A percentile compares a stretch with the other conserved stretches of the same genome.
phyloP scores from a whole-genome alignment of 2,113 vertebrate species.

The Gallinago jamesoni region DNA sequence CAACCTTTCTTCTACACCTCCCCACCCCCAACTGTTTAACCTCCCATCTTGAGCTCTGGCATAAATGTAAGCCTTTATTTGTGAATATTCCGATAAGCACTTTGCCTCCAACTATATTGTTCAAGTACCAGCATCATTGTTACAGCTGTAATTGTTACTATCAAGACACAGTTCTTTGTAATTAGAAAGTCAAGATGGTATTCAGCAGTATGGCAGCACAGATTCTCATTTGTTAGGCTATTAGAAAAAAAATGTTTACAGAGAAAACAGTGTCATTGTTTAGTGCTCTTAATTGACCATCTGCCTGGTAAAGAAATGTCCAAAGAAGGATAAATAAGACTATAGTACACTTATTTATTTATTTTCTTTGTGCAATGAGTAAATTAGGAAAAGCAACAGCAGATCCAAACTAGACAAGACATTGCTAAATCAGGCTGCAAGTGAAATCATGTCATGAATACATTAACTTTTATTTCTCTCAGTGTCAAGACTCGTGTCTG shows the following conservation, averaged over 20 bases:
- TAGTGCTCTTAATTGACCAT: constrained; percentile 89
- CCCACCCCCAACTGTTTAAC: constrained; percentile 78
- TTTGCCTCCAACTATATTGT: constrained; percentile 81
- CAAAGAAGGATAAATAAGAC: constrained; percentile 85
- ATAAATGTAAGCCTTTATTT: constrained; percentile 80
- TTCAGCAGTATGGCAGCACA: constrained; percentile 82
- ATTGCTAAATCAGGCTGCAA: constrained; percentile 74
- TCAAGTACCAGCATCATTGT: constrained; percentile 80
- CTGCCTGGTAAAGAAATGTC: constrained; percentile 84
- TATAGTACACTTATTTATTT: constrained; percentile 79
- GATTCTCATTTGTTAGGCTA: constrained; percentile 86
- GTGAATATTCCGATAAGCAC: constrained; percentile 82
- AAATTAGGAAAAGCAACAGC: constrained; percentile 75
- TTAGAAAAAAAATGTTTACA: constrained; percentile 87
- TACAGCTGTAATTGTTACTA: constrained; percentile 87
- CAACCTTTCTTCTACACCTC: constrained; percentile 69
- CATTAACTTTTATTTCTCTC: constrained; percentile 69
- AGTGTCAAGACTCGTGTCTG: constrained; percentile 58
- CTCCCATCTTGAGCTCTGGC: constrained; percentile 75
- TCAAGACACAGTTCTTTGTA: constrained; percentile 86
- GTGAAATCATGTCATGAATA: constrained; percentile 67
- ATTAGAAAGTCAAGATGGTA: constrained; percentile 88
- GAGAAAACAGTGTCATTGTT: constrained; percentile 87
- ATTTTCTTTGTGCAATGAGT: constrained; percentile 77
- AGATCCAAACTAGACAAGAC: constrained; percentile 72